These are phyloP conservation scores for Bombus haemorrhoidalis DNA, from an alignment of 1,140 invertebrate genomes.

Conservation along the genomic window DNA sequence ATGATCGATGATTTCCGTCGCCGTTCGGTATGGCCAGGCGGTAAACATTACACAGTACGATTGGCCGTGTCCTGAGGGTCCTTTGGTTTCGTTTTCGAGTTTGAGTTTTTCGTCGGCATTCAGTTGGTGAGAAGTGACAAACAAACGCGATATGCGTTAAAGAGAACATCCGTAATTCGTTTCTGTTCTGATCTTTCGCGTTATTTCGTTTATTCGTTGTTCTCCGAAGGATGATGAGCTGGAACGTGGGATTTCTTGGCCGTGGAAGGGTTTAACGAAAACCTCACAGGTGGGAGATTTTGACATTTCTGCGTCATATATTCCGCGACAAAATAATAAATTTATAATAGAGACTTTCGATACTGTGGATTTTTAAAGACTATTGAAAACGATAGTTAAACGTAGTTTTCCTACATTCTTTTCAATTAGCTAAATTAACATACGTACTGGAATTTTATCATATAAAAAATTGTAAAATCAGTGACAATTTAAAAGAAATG, in stretches of 20 bases:
- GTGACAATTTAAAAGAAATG: not conserved
- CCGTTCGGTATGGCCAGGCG: conserved; percentile 74
- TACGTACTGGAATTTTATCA: too few species aligned
- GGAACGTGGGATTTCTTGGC: conserved; percentile 7
- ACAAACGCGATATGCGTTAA: conserved; percentile 30
- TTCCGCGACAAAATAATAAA: too few species aligned
- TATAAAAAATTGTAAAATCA: not conserved
- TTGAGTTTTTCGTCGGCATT: conserved; percentile 40
- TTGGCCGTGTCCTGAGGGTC: conserved; percentile 78
- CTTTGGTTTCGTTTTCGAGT: conserved; percentile 71
- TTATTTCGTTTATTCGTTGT: conserved; percentile 10
- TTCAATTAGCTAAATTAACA: not conserved
- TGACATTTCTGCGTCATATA: not conserved
- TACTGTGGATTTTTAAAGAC: not conserved
- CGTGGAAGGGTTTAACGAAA: not conserved
- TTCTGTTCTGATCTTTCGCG: not conserved
- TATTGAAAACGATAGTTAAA: not conserved
- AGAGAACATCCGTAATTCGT: not conserved
- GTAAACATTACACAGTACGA: conserved; percentile 81
- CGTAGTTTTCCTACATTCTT: not conserved
- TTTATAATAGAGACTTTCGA: not conserved
- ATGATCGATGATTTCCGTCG: conserved; percentile 71
- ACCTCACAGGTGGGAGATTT: conserved; percentile 43
- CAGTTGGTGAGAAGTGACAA: conserved; percentile 41
- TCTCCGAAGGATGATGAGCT: not conserved